A percentile compares a stretch with the other conserved stretches of the same genome.
Conservation (phyloP, 2,797 vertebrate genomes). For the Sebastolobus altivelis region DNA sequence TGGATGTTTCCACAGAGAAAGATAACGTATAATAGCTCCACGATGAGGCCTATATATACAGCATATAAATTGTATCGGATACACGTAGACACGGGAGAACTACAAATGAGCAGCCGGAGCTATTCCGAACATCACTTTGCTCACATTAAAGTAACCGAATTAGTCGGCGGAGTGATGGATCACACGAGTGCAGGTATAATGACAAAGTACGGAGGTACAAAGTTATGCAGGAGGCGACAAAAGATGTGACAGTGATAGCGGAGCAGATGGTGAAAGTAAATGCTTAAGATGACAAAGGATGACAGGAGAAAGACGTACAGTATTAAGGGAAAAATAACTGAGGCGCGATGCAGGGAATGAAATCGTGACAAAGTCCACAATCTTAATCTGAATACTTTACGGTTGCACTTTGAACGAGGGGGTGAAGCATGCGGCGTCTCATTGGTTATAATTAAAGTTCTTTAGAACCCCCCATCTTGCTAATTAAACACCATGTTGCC, state of each 20-base stretch:
- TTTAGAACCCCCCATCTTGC: conserved; percentile 16
- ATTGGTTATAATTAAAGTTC: conserved; percentile 34
- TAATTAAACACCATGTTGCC: conserved; percentile 66
- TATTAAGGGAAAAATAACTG: neutral
- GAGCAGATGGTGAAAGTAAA: conserved; percentile 11
- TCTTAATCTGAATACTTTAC: neutral
- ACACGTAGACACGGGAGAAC: conserved; percentile 7
- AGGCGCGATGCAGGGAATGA: neutral
- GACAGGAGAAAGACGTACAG: neutral
- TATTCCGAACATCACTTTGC: conserved; percentile 29
- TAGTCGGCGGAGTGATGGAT: conserved; percentile 34
- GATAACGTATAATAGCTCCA: neutral
- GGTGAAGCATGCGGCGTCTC: conserved; percentile 22
- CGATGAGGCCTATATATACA: neutral
- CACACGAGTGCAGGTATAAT: neutral
- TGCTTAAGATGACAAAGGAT: neutral
- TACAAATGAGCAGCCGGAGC: conserved; percentile 18
- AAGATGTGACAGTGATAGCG: neutral
- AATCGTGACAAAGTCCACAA: neutral
- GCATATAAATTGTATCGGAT: neutral
- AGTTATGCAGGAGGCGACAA: neutral
- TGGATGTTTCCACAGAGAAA: conserved; percentile 13
- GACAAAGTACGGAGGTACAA: conserved; percentile 15
- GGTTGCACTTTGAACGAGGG: neutral
- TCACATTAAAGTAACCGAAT: conserved; percentile 32